Base-by-base conservation (phyloP, 2,888 invertebrate species). In the Crepidodera aurea region DNA sequence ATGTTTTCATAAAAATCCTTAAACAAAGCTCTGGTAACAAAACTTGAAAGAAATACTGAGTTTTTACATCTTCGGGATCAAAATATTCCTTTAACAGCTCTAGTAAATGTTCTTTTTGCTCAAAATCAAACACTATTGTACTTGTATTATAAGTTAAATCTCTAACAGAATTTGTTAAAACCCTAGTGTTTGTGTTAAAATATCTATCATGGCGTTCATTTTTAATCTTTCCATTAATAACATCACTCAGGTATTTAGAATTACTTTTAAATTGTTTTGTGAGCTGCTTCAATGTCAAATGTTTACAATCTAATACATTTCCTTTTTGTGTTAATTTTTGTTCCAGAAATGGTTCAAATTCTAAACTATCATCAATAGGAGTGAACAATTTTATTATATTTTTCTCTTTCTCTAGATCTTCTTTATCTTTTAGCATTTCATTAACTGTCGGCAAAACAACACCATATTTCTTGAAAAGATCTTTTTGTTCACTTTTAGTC, bases 11-110 rank as follows among this genome's bases (percentile, higher is more conserved):
- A 66, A 78, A 79, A 54, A 78, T 74, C 63, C 71, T 74, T 8
- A 76, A 58, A 63, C 79, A 79, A 7, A 78, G 56, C 61, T 78
- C 77, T 0, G 78, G 78, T 55, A 78, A 61, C 54, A 79, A 62
- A 3, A 78, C 78, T 68, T 77, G 71, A 64, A 77, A 77, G 56
- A 75, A 77, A 70, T 78, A 78, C 27, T 69, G 66, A 15, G 68
- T 71, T 32, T 62, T 62, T n/a, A 60, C 67, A 65, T 66, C 70
- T 12, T 64, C 63, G 12, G 65, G 62, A 59, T 74, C 75, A 64
- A 77, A 78, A 22, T 69, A 48, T 2, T 71, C 40, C 15, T 66
- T 64, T 50, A 78, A 69, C 13, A 74, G 61, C 22, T 61, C 44
- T 1, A 75, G 55, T 57, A 79, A 65, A 27, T 66, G 46, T 32